Base-by-base conservation (phyloP, 2,888 invertebrate species). In the Drosophila koepferae region DNA sequence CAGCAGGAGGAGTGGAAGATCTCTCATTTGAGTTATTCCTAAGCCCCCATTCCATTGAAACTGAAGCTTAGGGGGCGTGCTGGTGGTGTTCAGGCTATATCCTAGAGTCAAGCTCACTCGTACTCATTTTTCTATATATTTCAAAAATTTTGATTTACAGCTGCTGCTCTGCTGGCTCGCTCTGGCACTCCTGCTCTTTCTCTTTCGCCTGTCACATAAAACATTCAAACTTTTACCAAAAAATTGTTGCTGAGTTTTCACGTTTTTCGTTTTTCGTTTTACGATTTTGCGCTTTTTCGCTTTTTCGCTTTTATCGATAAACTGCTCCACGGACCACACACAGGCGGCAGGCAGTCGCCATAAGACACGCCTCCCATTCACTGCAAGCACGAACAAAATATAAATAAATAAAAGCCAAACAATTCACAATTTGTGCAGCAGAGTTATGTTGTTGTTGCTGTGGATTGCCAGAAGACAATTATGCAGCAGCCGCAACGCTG, bases 391-490 rank as follows among this genome's bases (percentile, higher is more conserved):
- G 55, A 56, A 43, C 41, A 61, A 46, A n/a, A 41, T 44, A 36
- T 36, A 59, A 36, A 54, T 40, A 34, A 54, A 63, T 28, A 34
- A 43, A 69, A 64, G 49, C 41, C 72, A 75, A 78, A 76, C 69
- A 73, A 74, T 83, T 86, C 79, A 83, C 79, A 81, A 77, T 49
- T 60, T 51, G 49, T 31, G 49, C 49, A n/a, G 48, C 48, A 49
- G 31, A n/a, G n/a, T 58, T 63, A 36, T 48, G 23, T 34, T 51
- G 28, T 44, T 64, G 64, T 20, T 43, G 51, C 41, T 28, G 41
- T 31, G 66, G 43, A 59, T 46, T 72, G 78, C 76, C 81, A 73
- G 68, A 83, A 75, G 74, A 80, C 80, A 84, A 87, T 78, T 77
- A 72, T 81, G 51, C 51, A 51, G 51, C 51, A 34, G 51, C 31